Evolutionary conservation across 2,113 vertebrate species (phyloP), one percentile per base, ranked within the genome.

Genomic region (Rhea americana): DNA sequence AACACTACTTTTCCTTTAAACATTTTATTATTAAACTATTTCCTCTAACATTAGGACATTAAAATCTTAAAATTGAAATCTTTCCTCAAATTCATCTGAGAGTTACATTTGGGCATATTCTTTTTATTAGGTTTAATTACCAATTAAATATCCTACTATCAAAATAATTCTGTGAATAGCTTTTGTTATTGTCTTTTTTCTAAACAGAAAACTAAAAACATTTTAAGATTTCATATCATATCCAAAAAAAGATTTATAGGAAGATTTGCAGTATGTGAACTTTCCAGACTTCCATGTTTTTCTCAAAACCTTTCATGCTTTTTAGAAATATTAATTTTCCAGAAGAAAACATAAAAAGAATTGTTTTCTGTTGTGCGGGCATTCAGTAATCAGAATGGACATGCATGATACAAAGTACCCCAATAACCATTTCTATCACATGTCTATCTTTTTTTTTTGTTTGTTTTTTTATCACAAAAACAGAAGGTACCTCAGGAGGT

Each of bases 401-500:
- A 14, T 15, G 16, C 18, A 53, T 48, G 24, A 63, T 51, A 17
- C 5, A 59, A n/a, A 0, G 0, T 43, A 25, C 11, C 55, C 72
- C 25, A 53, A 53, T n/a, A 65, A n/a, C 5, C 11, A 55, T 30
- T 55, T 68, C 7, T 25, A 35, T 48, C 17, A 51, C 24, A 5
- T 51, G 13, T 24, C 22, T 68, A n/a, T 30, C 7, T 51, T 51
- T 53, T 26, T 26, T 53, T 78, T 63, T 25, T n/a, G n/a, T n/a
- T 0, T 53, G 14, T 53, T 53, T 53, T 11, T 24, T 53, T 78
- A 70, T 37, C 1, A 0, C 8, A 22, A 50, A 75, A 24, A 55
- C 20, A 5, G 35, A 87, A 45, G 30, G 19, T 8, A 61, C 11
- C 18, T 50, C 63, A 56, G 50, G 15, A 79, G 14, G 20, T 51